Percentiles rank a stretch among this genome's conserved stretches.
These are phyloP conservation scores for Vultur gryphus DNA, from an alignment of 2,797 vertebrate species.

Conservation along the genomic window DNA sequence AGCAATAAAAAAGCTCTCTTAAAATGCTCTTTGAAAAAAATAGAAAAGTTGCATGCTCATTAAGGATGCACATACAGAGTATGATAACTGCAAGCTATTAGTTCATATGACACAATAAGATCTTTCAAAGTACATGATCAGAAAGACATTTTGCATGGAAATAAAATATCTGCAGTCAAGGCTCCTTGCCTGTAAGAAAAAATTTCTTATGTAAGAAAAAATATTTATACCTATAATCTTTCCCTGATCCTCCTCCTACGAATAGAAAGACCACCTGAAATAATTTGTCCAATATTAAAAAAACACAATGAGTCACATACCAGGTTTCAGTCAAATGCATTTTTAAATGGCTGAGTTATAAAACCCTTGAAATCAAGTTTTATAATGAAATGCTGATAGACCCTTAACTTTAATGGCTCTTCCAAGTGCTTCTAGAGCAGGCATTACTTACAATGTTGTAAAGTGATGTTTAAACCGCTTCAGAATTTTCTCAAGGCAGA, in stretches of 20 bases:
- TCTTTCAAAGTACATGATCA: neutral
- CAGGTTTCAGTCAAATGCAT: conserved; percentile 34
- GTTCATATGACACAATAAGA: neutral
- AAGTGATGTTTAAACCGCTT: conserved; percentile 63
- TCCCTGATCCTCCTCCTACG: neutral
- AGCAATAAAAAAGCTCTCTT: neutral
- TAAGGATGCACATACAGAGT: neutral
- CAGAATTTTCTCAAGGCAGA: conserved; percentile 71
- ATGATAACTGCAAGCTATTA: neutral
- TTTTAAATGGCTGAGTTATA: conserved; percentile 51
- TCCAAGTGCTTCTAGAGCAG: conserved; percentile 65
- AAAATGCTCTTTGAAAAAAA: neutral
- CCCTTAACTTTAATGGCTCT: conserved; percentile 71
- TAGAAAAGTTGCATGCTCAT: neutral
- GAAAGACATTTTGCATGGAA: neutral
- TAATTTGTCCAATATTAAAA: neutral
- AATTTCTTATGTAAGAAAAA: neutral
- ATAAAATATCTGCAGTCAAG: neutral
- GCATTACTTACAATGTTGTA: conserved; percentile 65
- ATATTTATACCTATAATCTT: neutral
- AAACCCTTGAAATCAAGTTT: conserved; percentile 67
- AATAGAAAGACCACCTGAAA: neutral
- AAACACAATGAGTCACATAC: neutral
- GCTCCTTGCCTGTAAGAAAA: neutral
- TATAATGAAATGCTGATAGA: conserved; percentile 74